phyloP scores from a whole-genome alignment of 2,797 vertebrate species.

The Pristis pectinata region DNA sequence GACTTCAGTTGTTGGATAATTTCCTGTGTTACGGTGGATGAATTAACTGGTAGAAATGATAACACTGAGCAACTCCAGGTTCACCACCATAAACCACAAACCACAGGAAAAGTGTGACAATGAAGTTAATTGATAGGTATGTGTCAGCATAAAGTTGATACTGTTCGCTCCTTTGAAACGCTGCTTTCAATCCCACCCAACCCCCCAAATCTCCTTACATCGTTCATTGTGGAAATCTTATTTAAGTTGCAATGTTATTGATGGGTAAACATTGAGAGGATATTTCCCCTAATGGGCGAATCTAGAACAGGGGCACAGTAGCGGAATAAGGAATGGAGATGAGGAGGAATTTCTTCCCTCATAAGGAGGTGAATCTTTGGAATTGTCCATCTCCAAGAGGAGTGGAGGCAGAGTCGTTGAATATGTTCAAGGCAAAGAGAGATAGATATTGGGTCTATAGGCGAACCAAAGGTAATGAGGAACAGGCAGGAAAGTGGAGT shows the following conservation, averaged over 20 bases:
- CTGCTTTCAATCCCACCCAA: neutral
- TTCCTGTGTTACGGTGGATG: neutral
- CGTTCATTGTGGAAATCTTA: neutral
- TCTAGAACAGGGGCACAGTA: too few species aligned
- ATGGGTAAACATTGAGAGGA: too few species aligned
- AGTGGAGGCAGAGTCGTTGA: too few species aligned
- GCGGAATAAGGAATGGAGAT: too few species aligned
- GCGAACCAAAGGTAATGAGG: too few species aligned
- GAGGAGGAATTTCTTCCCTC: too few species aligned
- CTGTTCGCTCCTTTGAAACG: neutral
- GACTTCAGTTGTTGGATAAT: neutral
- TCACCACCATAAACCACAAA: neutral
- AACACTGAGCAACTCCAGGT: neutral
- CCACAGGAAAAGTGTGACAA: conserved; percentile 16
- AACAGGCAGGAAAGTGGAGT: too few species aligned
- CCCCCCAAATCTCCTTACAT: neutral
- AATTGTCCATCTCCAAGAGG: too few species aligned
- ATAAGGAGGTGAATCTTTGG: too few species aligned
- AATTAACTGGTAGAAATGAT: conserved; percentile 9
- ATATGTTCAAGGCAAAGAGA: too few species aligned
- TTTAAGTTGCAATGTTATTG: neutral
- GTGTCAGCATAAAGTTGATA: neutral
- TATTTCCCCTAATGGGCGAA: too few species aligned
- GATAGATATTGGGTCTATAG: too few species aligned
- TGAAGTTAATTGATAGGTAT: neutral